Conservation (phyloP, 2,113 vertebrate genomes). For the Galeopterus variegatus region DNA sequence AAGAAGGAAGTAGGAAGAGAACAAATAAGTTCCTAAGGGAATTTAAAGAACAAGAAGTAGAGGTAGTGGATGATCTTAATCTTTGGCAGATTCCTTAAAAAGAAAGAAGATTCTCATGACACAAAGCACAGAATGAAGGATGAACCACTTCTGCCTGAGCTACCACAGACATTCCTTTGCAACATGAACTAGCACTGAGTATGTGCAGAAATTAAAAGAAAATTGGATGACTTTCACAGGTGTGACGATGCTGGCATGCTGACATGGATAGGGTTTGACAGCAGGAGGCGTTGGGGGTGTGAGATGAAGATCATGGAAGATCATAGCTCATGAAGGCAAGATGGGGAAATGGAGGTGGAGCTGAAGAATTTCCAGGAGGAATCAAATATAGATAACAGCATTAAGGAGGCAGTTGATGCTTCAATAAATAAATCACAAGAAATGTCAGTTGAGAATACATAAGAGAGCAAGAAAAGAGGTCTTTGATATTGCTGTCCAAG, state of each 20-base stretch:
- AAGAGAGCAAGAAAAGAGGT: not conserved
- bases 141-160: not conserved
- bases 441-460: not conserved
- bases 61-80: constrained; percentile 8
- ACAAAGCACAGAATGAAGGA: constrained; percentile 12
- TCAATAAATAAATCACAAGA: not conserved
- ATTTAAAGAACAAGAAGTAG: not conserved
- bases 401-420: not conserved
- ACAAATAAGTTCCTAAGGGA: constrained; percentile 1
- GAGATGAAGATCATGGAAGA: constrained; percentile 55
- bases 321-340: constrained; percentile 53
- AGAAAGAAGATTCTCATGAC: constrained; percentile 3
- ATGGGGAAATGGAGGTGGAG: not conserved
- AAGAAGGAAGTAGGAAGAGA: not conserved
- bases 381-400: not conserved
- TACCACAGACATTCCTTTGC: not conserved
- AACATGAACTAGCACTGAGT: not conserved
- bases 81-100: constrained; percentile 1
- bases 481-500: not conserved
- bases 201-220: constrained; percentile 49
- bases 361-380: not conserved
- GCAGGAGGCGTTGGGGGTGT: not conserved
- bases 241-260: not conserved
- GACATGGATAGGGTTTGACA: constrained; percentile 23
- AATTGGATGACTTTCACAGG: constrained; percentile 1